These are phyloP conservation scores for Unio delphinus DNA, from an alignment of 2,888 invertebrate species.

Conservation along the genomic window DNA sequence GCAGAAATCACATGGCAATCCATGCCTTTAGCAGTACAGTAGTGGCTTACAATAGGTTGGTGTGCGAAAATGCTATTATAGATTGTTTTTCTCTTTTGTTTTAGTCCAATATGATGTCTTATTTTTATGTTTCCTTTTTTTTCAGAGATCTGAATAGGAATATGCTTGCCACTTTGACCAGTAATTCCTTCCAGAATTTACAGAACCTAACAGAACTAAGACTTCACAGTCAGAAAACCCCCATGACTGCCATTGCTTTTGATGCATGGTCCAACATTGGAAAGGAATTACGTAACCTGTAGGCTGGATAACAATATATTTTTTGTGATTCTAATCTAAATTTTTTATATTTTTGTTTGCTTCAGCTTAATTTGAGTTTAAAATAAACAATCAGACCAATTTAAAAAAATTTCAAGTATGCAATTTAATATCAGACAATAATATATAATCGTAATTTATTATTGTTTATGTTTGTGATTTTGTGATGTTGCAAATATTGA, in stretches of 20 bases:
- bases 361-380: too few species aligned
- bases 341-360: too few species aligned
- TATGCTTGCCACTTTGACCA: constrained; percentile 31
- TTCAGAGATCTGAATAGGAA: constrained; percentile 54
- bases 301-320: constrained; percentile 12
- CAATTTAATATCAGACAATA: too few species aligned
- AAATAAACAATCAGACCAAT: too few species aligned
- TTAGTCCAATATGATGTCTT: background rate
- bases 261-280: constrained; percentile 51
- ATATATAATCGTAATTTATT: too few species aligned
- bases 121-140: constrained; percentile 1
- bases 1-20: too few species aligned
- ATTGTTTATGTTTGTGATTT: too few species aligned
- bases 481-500: too few species aligned
- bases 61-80: background rate
- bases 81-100: background rate
- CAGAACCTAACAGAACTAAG: constrained; percentile 48
- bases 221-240: constrained; percentile 50
- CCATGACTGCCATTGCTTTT: constrained; percentile 47
- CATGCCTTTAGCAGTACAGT: too few species aligned
- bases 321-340: too few species aligned
- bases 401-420: too few species aligned
- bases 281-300: constrained; percentile 48
- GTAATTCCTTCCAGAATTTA: constrained; percentile 45
- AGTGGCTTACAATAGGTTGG: background rate